Base-by-base conservation (phyloP, 2,888 invertebrate species). In the Chrysolina haemoptera region DNA sequence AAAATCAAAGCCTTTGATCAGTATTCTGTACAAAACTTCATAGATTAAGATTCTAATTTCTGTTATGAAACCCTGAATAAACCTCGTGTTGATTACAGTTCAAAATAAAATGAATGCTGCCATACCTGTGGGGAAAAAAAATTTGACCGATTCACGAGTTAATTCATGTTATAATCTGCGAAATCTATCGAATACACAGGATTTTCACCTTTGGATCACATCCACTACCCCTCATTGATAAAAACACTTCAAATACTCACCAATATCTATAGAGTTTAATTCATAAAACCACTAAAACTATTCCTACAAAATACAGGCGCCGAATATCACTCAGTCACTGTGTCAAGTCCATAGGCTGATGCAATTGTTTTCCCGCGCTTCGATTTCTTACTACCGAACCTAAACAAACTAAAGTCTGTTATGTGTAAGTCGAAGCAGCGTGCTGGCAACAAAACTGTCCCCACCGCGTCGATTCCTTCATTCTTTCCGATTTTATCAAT, bases 401-500 rank as follows among this genome's bases (percentile, higher is more conserved):
- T 27, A 35, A 59, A 59, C 59, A 35, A 55, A 55, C 55, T 55
- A 20, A 59, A 35, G 35, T 59, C 35, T 22, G 27, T 59, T 59
- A 35, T 27, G 59, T 16, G 59, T 59, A 59, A 59, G 59, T 59
- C 27, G 9, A 35, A 14, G 12, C 35, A 14, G 35, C 35, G 59
- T 59, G 59, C n/a, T 27, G 22, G 22, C 59, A 27, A 55, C 55
- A 55, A 55, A 55, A 55, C 22, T 55, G 55, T 59, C 59, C 59
- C 59, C 59, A 27, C 59, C 18, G 20, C 55, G 55, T 6, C 22
- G 20, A 20, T 20, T 27, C 35, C n/a, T 59, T 35, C 59, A 59
- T 59, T 59, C 59, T 59, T 59, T 59, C 59, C 59, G n/a, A 59
- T 59, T 27, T 59, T 59, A 59, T 59, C 59, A 59, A 59, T 59